Conservation (phyloP, 2,888 invertebrate species). For the Anthophora plumipes region DNA sequence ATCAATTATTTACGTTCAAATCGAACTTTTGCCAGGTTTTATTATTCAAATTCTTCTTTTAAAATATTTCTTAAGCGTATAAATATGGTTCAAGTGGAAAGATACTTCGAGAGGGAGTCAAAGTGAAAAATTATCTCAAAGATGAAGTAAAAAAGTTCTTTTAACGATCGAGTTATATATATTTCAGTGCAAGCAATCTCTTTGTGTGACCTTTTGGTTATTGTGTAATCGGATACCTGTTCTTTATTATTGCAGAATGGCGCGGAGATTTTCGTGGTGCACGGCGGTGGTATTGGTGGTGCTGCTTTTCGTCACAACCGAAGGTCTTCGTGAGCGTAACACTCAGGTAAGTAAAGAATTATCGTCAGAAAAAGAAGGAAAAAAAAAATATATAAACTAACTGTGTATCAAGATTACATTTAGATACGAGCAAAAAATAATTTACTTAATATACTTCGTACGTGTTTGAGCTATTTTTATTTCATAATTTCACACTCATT, state of each 20-base stretch:
- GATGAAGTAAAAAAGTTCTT: neutral
- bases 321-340: slow-evolving; percentile 73
- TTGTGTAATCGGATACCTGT: neutral
- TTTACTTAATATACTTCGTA: neutral
- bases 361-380: no score
- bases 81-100: no score
- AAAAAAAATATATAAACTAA: neutral
- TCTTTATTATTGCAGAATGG: slow-evolving; percentile 73
- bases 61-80: no score
- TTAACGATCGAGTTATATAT: neutral
- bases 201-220: neutral
- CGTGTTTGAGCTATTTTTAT: neutral
- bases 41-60: no score
- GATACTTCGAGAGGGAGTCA: no score
- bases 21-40: no score
- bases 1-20: no score
- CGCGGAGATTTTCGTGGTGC: slow-evolving; percentile 74
- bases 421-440: neutral
- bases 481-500: neutral
- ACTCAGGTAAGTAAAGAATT: slow-evolving; percentile 71
- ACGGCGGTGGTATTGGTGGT: slow-evolving; percentile 71
- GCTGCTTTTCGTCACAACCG: slow-evolving; percentile 73
- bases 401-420: neutral
- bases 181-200: neutral
- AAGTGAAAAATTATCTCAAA: neutral